Percentiles rank a stretch among this genome's conserved stretches.
phyloP scores from a whole-genome alignment of 2,888 invertebrate genomes.

The Clusia tigrina region DNA sequence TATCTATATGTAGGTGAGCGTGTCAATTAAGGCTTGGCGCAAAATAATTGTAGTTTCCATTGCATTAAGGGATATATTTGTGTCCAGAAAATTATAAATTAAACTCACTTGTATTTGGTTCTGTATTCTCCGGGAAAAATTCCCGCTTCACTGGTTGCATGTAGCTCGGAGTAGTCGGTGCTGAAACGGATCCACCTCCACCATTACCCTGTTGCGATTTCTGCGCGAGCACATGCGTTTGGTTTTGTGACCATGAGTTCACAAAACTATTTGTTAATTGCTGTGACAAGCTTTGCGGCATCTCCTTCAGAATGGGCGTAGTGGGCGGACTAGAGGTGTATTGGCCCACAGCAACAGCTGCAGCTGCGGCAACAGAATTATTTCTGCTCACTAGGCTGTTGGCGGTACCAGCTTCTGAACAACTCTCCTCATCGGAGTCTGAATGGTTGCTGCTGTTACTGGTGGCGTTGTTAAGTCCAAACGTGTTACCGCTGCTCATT shows the following conservation, averaged over 20 bases:
- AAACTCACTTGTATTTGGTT: conserved; percentile 86
- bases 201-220: conserved; percentile 36
- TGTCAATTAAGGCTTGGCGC: not conserved
- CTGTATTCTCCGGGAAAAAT: conserved; percentile 83
- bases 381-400: conserved; percentile 19
- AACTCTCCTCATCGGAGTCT: conserved; percentile 83
- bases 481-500: conserved; percentile 26
- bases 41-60: too few species aligned
- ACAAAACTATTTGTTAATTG: conserved; percentile 63
- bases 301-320: conserved; percentile 72
- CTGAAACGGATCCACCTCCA: conserved; percentile 58
- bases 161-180: conserved; percentile 66
- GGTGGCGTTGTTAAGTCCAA: conserved; percentile 52
- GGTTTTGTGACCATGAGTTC: conserved; percentile 63
- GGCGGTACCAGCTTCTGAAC: conserved; percentile 51
- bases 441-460: conserved; percentile 79
- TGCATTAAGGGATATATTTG: not conserved
- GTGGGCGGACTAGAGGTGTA: conserved; percentile 66
- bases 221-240: conserved; percentile 42
- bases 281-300: conserved; percentile 61
- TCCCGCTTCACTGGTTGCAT: conserved; percentile 69
- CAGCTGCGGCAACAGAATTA: conserved; percentile 35
- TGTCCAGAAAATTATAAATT: not conserved
- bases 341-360: conserved; percentile 63
- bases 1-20: not conserved